Percentiles rank a stretch among this genome's conserved stretches.
Conservation (phyloP, 1,140 invertebrate genomes). For the Saxidomus purpurata region DNA sequence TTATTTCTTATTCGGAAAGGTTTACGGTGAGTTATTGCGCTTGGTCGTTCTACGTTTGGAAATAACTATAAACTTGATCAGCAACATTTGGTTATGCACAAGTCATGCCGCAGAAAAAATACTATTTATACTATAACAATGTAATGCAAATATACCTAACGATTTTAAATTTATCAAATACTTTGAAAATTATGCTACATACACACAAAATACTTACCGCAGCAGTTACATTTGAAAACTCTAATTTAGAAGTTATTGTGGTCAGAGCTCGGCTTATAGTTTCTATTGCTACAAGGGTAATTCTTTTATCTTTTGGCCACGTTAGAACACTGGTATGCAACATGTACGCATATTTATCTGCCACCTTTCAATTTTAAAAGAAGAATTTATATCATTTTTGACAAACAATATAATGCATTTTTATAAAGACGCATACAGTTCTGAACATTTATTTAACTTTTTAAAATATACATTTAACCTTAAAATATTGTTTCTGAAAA, state of each 20-base stretch:
- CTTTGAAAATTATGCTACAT: background rate
- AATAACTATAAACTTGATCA: too few species aligned
- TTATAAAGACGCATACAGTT: too few species aligned
- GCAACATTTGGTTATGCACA: too few species aligned
- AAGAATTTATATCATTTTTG: background rate
- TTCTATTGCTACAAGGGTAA: constrained; percentile 45
- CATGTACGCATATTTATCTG: constrained; percentile 44
- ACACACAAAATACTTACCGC: constrained; percentile 28
- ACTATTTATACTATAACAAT: too few species aligned
- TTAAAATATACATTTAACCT: too few species aligned
- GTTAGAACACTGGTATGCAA: background rate
- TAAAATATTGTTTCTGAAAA: too few species aligned
- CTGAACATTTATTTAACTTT: too few species aligned
- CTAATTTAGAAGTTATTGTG: background rate
- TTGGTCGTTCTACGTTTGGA: too few species aligned
- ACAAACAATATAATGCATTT: background rate
- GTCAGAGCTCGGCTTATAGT: constrained; percentile 39
- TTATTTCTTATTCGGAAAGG: too few species aligned
- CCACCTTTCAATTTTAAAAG: background rate
- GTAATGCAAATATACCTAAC: too few species aligned
- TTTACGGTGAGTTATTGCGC: too few species aligned
- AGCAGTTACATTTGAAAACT: constrained; percentile 45
- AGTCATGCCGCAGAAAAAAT: too few species aligned
- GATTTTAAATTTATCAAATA: background rate
- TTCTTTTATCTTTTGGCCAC: constrained; percentile 34